These are phyloP conservation scores for Spea hammondii DNA, from an alignment of 2,797 vertebrate species.

Conservation along the genomic window DNA sequence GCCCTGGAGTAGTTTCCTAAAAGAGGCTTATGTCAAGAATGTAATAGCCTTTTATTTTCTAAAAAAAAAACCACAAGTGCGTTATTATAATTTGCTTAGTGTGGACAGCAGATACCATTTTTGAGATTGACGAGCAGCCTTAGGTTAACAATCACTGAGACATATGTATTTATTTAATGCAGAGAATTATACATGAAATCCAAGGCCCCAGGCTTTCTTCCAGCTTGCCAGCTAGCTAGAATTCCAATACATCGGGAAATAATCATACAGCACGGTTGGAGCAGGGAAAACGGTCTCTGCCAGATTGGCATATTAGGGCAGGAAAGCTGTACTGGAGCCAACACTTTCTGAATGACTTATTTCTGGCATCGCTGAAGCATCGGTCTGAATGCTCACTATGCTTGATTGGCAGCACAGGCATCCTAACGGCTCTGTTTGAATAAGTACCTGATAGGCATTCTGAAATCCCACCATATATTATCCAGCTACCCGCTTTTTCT, in stretches of 20 bases:
- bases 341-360: slow-evolving; percentile 46
- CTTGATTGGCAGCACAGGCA: slow-evolving; percentile 40
- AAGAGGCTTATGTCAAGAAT: too few relatives aligned
- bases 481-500: slow-evolving; percentile 11
- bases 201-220: slow-evolving; percentile 12
- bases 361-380: slow-evolving; percentile 46
- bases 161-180: slow-evolving; percentile 2
- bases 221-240: slow-evolving; percentile 29
- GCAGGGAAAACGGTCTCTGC: slow-evolving; percentile 14
- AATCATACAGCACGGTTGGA: slow-evolving; percentile 34
- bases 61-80: too few relatives aligned
- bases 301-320: slow-evolving; percentile 41
- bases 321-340: slow-evolving; percentile 34
- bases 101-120: too few relatives aligned
- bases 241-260: slow-evolving; percentile 45
- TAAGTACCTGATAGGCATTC: slow-evolving; percentile 16
- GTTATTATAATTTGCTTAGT: too few relatives aligned
- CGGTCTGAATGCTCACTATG: slow-evolving; percentile 35
- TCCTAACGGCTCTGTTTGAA: slow-evolving; percentile 22
- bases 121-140: too few relatives aligned
- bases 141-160: too few relatives aligned
- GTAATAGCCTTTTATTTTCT: too few relatives aligned
- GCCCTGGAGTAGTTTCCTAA: too few relatives aligned
- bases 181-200: background rate
- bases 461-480: slow-evolving; percentile 22